Evolutionary conservation across 2,888 invertebrate genomes (phyloP), one percentile per base, ranked within the genome.

Genomic region (Ochlodes sylvanus): DNA sequence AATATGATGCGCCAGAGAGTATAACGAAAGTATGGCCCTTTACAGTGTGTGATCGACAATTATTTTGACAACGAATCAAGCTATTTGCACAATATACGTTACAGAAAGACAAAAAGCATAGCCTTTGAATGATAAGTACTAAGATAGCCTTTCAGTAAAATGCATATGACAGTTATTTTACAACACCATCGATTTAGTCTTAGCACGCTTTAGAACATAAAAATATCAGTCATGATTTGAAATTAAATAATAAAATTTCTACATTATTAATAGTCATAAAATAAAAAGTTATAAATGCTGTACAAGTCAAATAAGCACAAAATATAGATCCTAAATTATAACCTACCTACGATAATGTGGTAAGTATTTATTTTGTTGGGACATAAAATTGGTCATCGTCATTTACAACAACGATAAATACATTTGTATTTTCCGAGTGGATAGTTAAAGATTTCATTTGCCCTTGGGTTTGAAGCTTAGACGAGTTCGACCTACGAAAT

Each of bases 101-200:
- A 38, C 3, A 81, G 74, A 73, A 73, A 80, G 86, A 87, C 86
- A 87, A 86, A 79, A 88, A 86, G 85, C 85, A 85, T 85, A 84
- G 83, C 87, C 87, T 86, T 71, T 15, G 10, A 15, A 63, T 38
- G 38, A 38, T 38, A 38, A 38, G 38, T 38, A 38, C 38, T 38
- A 38, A 10, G 38, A 12, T 38, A 38, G 9, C 38, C 10, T 38
- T 56, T n/a, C 32, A 17, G 17, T 15, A 38, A 56, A 56, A 17
- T 56, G 17, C 15, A n/a, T 5, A 12, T 27, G 21, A 52, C 5
- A 55, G 32, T 15, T 32, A 34, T 38, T 38, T 38, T 38, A 17
- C 6, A 38, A 17, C 15, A 17, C 15, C 34, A 38, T 34, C 14
- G 34, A n/a, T 38, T 56, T 56, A 17, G 10, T 10, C 15, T 56